These are phyloP conservation scores for Calycopis cecrops DNA, from an alignment of 1,140 invertebrate genomes.

Conservation along the genomic window DNA sequence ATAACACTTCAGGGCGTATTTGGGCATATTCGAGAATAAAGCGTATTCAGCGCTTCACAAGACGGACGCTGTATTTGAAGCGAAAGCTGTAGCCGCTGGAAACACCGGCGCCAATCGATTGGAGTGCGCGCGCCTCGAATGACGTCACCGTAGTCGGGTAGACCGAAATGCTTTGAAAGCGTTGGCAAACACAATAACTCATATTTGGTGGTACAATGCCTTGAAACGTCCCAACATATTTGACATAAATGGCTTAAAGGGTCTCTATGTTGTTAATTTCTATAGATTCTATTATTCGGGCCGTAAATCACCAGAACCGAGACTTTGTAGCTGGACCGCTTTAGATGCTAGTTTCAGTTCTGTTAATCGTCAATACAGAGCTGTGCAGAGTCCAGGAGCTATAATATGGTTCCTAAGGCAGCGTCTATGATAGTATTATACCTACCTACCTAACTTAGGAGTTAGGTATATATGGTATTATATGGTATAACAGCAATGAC, in stretches of 20 bases:
- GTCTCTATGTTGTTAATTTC: conserved; percentile 4
- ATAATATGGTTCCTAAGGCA: too few relatives aligned
- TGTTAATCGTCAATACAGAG: too few relatives aligned
- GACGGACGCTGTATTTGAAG: conserved; percentile 18
- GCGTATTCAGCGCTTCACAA: conserved; percentile 40
- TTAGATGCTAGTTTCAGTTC: too few relatives aligned
- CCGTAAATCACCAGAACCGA: conserved; percentile 1
- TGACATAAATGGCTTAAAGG: conserved; percentile 5
- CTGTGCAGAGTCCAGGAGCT: too few relatives aligned
- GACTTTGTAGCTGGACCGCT: too few relatives aligned
- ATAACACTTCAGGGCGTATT: conserved; percentile 6
- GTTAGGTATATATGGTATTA: too few relatives aligned
- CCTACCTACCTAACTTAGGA: too few relatives aligned
- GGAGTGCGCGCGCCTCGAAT: conserved; percentile 56
- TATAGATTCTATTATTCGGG: conserved; percentile 2
- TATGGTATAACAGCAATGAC: too few relatives aligned
- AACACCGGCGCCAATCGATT: conserved; percentile 45
- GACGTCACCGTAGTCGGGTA: conserved; percentile 59
- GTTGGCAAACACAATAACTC: conserved; percentile 46
- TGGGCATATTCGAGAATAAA: conserved; percentile 7
- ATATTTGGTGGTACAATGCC: conserved; percentile 30
- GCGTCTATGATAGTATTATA: too few relatives aligned
- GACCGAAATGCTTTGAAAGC: conserved; percentile 40
- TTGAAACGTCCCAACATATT: conserved; percentile 22
- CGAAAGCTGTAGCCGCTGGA: conserved; percentile 47